Evolutionary conservation across 2,113 vertebrate species (phyloP).

Genomic region (Anser cygnoides): DNA sequence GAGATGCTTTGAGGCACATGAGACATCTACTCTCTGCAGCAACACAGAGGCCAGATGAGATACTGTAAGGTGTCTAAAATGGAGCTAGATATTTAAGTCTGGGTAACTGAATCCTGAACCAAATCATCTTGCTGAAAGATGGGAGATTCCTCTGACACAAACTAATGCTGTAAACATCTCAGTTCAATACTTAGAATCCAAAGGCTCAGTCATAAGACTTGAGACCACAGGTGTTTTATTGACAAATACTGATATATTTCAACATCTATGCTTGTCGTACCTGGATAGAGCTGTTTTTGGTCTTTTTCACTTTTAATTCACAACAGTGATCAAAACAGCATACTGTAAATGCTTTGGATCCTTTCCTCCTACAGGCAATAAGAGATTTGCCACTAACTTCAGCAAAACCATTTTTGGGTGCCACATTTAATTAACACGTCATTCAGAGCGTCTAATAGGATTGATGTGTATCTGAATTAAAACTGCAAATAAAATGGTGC

Average conservation of each 20-base stretch:
- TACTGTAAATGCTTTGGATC: background rate
- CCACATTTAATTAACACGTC: background rate
- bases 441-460: conserved; percentile 45
- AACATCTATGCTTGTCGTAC: background rate
- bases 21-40: background rate
- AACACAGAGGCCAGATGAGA: background rate
- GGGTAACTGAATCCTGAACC: background rate
- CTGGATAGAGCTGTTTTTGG: background rate
- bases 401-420: conserved; percentile 1
- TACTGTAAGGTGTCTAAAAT: background rate
- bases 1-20: background rate
- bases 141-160: background rate
- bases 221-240: background rate
- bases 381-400: conserved; percentile 35
- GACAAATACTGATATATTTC: background rate
- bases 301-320: background rate
- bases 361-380: background rate
- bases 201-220: background rate
- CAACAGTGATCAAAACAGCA: background rate
- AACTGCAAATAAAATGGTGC: conserved; percentile 19
- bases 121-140: background rate
- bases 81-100: background rate
- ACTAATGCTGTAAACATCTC: background rate
- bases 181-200: background rate
- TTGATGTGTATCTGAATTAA: conserved; percentile 54